A percentile compares a stretch with the other conserved stretches of the same genome.
These are phyloP conservation scores for Phacellophora camtschatica DNA, from an alignment of 30 jellyfish, hydroid and myxozoan species.

Conservation along the genomic window DNA sequence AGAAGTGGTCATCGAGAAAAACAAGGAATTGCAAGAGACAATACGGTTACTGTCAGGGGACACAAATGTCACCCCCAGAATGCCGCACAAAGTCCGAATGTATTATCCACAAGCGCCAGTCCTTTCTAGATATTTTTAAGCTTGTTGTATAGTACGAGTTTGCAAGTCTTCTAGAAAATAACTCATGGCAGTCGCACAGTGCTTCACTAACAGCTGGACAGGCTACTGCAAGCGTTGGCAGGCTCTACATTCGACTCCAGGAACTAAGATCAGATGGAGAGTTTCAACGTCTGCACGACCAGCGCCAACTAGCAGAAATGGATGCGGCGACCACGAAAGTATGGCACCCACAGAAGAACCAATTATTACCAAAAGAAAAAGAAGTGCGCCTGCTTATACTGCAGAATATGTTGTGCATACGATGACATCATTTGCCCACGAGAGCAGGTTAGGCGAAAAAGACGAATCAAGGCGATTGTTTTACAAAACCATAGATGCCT, in stretches of 20 bases:
- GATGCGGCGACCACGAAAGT: constrained; percentile 7
- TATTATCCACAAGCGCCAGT: constrained; percentile 30
- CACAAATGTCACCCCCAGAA: constrained; percentile 48
- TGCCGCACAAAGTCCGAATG: constrained; percentile 39
- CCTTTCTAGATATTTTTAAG: constrained; percentile 39
- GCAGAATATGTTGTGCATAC: constrained; percentile 24
- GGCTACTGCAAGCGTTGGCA: constrained; percentile 38
- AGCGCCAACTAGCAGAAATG: constrained; percentile 36
- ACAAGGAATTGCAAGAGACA: constrained; percentile 29
- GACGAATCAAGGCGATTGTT: constrained; percentile 23
- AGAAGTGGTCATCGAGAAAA: constrained; percentile 34
- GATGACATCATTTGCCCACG: constrained; percentile 2
- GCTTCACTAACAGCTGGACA: constrained; percentile 61
- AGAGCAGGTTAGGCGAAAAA: constrained; percentile 7
- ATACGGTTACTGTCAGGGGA: constrained; percentile 23
- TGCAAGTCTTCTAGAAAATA: constrained; percentile 31
- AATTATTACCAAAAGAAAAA: constrained; percentile 9
- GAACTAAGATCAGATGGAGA: constrained; percentile 41
- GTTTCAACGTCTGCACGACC: constrained; percentile 13
- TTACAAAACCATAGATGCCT: constrained; percentile 8
- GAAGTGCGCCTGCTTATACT: constrained; percentile 15
- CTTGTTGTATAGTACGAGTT: constrained; percentile 25
- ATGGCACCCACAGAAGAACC: constrained; percentile 26
- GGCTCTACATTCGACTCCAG: constrained; percentile 37
- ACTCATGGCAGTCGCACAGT: constrained; percentile 40